Evolutionary conservation across 2,797 vertebrate genomes (phyloP), one percentile per base, ranked within the genome.

Genomic region (Crenuchus spilurus): DNA sequence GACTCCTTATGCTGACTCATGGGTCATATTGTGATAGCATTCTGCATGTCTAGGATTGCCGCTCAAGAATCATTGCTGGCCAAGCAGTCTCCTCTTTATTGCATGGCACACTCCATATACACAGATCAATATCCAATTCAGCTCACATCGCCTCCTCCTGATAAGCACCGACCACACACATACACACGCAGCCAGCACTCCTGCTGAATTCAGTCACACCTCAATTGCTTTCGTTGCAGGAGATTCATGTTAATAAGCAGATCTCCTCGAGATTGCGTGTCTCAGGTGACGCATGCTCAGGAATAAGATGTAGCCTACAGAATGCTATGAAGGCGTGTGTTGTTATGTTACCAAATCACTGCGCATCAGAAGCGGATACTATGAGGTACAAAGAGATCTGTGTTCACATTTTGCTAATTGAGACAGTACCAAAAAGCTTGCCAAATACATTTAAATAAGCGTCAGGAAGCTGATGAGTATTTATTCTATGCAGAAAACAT

Each of bases 81-180:
- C 69, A 60, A 61, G 75, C 30, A 63, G 24, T 54, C 76, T 79
- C 68, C 55, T 64, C 72, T 44, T 82, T 70, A 77, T 72, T 64
- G 70, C 68, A 69, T 65, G 63, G 30, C 35, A 69, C 63, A 68
- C 73, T 76, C 74, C 68, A 74, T 64, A 78, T 55, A 76, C 57
- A 39, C 16, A 80, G 84, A 91, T 91, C 90, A 87, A 91, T 91
- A 91, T 88, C 87, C 83, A 91, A 89, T 91, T 87, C 89, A 84
- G 80, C 72, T 85, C 81, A 82, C 84, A 79, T 76, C 64, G 73
- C 79, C 83, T 86, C 74, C 85, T 74, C 72, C 83, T 75, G 77
- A 87, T 86, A 86, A 88, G 82, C 83, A 81, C 80, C 69, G 65
- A 73, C 67, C 80, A 81, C 71, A 76, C 64, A 67, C 60, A 84